Evolutionary conservation across 2,888 invertebrate species (phyloP).

Genomic region (Heliconius ismenius): DNA sequence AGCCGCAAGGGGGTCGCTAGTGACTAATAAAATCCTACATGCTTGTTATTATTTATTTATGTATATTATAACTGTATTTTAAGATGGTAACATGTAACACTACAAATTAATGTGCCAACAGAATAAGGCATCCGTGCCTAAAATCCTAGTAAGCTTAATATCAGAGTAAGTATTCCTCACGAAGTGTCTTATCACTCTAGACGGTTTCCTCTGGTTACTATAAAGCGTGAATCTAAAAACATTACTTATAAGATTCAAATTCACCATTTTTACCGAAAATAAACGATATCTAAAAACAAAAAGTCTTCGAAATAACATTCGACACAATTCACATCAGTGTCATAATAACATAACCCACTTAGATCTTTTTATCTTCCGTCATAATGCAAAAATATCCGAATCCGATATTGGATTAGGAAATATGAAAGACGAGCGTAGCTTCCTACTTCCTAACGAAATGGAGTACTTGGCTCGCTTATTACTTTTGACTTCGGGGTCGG

Average conservation of each 20-base stretch:
- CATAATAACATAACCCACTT: slow-evolving; percentile 4
- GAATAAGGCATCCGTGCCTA: too few species aligned
- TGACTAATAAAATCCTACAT: background rate
- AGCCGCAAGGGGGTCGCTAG: too few species aligned
- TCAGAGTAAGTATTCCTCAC: background rate
- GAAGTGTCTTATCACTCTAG: background rate
- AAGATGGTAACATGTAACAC: too few species aligned
- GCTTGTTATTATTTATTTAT: too few species aligned
- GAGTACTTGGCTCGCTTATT: slow-evolving; percentile 46
- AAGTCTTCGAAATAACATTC: background rate
- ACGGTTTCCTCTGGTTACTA: background rate
- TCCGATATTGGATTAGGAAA: slow-evolving; percentile 38
- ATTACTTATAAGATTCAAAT: background rate
- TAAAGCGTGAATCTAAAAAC: background rate
- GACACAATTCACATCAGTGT: background rate
- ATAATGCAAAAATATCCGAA: slow-evolving; percentile 30
- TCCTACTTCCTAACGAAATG: slow-evolving; percentile 43
- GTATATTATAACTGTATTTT: too few species aligned
- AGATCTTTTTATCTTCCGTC: slow-evolving; percentile 4
- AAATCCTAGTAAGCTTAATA: too few species aligned
- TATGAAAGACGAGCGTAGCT: slow-evolving; percentile 39
- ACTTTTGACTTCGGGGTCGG: slow-evolving; percentile 51
- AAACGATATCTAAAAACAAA: background rate
- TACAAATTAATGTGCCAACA: too few species aligned
- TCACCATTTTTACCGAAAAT: background rate